Evolutionary conservation across 2,888 invertebrate genomes (phyloP), one percentile per base, ranked within the genome.

Genomic region (Chorisops tibialis): DNA sequence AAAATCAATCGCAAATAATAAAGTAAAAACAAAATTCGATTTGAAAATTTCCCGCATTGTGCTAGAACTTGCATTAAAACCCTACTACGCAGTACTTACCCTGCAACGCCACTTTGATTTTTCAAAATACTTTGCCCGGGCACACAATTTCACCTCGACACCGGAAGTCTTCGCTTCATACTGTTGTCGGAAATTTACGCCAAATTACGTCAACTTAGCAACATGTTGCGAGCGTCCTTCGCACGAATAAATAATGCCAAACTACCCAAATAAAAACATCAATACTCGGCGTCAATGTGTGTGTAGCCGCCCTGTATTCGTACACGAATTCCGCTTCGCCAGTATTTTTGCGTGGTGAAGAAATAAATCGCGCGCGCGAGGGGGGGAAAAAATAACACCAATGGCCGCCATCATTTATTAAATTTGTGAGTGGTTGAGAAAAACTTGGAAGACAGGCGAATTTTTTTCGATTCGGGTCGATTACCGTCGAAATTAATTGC

Each of bases 371-470:
- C 41, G 54, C 41, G 45, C 56, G 56, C 5, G 7, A 30, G 30
- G 30, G 30, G 30, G 30, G 56, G 51, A 39, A 62, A 67, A 65
- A 68, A 66, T 66, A 68, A 69, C 64, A 68, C 68, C 66, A 68
- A 69, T 68, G 67, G 68, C 69, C 65, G 69, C 68, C 68, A 69
- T 30, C 30, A 30, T 68, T 68, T 68, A 68, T 63, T 68, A 66
- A 67, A 67, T 68, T n/a, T 39, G 45, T 67, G 69, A 67, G 64
- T 65, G 68, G 67, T 66, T 65, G 65, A 43, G 22, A 39, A 54
- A 54, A 30, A 30, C 5, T 9, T 30, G 39, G 39, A 30, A 24
- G 56, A 45, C 35, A 24, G 54, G 56, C 30, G 45, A 56, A 30
- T 56, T 35, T 45, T n/a, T 30, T 45, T 18, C 21, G 14, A 43